Conservation (phyloP, 2,888 invertebrate species). For the Scaeva pyrastri region DNA sequence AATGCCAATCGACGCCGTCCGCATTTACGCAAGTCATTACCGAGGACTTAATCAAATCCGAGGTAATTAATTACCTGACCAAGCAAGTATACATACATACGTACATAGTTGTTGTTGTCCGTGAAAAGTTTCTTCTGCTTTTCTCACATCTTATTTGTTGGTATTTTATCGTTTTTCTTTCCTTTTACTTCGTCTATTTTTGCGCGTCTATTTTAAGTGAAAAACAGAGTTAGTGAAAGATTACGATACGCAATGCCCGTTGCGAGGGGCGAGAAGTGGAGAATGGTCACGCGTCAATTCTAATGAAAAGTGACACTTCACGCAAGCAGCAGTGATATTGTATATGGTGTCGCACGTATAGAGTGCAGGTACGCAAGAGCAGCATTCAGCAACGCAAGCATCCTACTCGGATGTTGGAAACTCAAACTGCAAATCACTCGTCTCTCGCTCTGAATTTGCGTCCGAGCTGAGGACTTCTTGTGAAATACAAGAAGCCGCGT, state of each 20-base stretch:
- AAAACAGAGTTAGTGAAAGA: constrained; percentile 59
- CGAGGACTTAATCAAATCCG: constrained; percentile 74
- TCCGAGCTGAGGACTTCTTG: constrained; percentile 6
- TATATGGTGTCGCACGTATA: constrained; percentile 4
- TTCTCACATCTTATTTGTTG: constrained; percentile 48
- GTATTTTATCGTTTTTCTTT: not conserved
- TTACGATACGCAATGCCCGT: constrained; percentile 57
- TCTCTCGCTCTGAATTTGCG: constrained; percentile 1
- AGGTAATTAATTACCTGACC: constrained; percentile 71
- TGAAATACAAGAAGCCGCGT: constrained; percentile 64
- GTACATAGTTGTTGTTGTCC: not conserved
- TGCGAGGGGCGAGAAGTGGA: not conserved
- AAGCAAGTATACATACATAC: constrained; percentile 46
- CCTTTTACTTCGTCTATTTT: constrained; percentile 1
- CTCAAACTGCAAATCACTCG: constrained; percentile 32
- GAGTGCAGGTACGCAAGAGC: not conserved
- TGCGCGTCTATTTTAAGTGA: constrained; percentile 12
- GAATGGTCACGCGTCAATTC: constrained; percentile 74
- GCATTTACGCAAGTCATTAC: constrained; percentile 75
- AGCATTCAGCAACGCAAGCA: constrained; percentile 19
- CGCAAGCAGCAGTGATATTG: constrained; percentile 69
- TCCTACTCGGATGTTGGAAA: constrained; percentile 27
- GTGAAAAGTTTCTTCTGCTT: constrained; percentile 17
- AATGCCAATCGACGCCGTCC: constrained; percentile 60
- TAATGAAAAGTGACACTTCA: constrained; percentile 76